Conservation (phyloP, 2,797 vertebrate genomes). For the Cephalopachus bancanus region DNA sequence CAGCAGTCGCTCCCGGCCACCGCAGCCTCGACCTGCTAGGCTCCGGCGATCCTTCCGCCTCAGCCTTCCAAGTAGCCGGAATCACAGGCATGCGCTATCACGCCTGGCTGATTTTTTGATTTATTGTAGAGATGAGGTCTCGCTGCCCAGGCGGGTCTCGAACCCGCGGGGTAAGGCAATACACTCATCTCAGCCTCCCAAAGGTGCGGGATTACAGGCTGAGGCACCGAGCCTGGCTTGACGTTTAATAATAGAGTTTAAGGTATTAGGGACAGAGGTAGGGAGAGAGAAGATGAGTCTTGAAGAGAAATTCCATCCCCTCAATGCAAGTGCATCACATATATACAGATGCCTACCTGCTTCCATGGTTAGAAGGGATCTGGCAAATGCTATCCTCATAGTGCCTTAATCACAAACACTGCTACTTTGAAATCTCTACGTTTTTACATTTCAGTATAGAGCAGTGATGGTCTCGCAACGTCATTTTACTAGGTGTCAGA, state of each 20-base stretch:
- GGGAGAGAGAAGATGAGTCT: background rate
- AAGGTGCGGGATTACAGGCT: no score
- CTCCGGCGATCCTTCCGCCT: no score
- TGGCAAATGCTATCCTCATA: background rate
- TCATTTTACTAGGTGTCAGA: background rate
- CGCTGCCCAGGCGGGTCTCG: no score
- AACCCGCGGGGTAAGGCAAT: no score
- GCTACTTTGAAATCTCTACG: background rate
- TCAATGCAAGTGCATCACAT: background rate
- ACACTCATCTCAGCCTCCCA: no score
- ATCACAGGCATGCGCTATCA: no score
- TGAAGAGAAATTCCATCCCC: background rate
- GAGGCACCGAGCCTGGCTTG: background rate
- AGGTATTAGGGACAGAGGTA: background rate
- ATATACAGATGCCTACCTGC: background rate
- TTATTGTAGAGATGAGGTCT: no score
- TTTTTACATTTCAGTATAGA: background rate
- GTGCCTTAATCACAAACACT: background rate
- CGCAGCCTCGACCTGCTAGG: no score
- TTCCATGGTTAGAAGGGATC: conserved; percentile 4
- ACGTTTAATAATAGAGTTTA: conserved; percentile 43
- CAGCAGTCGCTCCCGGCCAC: no score
- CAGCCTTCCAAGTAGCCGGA: no score
- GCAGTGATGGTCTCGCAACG: background rate
- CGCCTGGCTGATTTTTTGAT: no score